Conservation (phyloP, 2,797 vertebrate genomes). For the Anguilla megastoma region DNA sequence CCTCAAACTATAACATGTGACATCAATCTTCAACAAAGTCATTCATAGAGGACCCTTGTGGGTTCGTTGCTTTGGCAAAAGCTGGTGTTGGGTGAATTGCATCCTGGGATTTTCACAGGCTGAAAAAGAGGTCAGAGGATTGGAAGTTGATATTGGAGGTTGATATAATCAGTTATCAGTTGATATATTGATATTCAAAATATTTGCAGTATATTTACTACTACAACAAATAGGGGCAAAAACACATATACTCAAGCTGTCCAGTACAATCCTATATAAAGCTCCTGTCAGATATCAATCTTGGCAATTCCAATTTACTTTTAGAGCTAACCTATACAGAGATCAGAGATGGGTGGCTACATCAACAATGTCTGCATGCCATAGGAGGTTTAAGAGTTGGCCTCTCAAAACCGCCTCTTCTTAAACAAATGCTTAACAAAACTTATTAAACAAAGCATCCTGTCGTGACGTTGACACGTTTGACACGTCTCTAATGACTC, state of each 20-base stretch:
- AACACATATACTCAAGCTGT: no score
- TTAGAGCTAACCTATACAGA: no score
- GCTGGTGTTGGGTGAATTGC: constrained; percentile 19
- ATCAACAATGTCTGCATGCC: constrained; percentile 33
- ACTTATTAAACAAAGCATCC: not conserved
- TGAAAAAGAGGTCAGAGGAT: not conserved
- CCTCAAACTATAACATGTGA: constrained; percentile 36
- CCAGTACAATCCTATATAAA: no score
- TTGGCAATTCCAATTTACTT: no score
- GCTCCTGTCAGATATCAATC: no score
- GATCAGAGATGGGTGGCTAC: no score
- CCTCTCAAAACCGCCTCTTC: not conserved
- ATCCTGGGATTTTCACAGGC: not conserved
- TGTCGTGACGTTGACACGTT: constrained; percentile 34
- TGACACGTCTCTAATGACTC: constrained; percentile 34
- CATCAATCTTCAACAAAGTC: constrained; percentile 53
- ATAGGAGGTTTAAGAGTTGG: not conserved
- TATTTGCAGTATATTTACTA: no score
- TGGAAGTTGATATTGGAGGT: no score
- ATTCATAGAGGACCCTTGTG: constrained; percentile 38
- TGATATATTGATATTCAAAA: no score
- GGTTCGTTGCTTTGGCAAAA: constrained; percentile 40
- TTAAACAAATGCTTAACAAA: constrained; percentile 14
- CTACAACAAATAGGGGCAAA: no score
- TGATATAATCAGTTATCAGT: no score